These are phyloP conservation scores for Eptatretus burgeri DNA, from an alignment of 2,113 vertebrate species.

Conservation along the genomic window DNA sequence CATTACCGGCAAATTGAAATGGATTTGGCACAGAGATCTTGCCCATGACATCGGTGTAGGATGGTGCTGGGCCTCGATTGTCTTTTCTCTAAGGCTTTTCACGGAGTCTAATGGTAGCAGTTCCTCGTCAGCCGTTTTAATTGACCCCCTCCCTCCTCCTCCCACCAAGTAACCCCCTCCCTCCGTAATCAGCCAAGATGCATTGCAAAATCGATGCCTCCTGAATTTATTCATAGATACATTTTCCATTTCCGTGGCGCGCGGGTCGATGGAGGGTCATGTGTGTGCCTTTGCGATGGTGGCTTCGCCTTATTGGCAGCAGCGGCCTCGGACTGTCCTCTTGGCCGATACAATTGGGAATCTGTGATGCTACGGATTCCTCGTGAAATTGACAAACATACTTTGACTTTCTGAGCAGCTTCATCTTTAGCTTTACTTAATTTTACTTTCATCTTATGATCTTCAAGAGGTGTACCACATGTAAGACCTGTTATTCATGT, in stretches of 20 bases:
- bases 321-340: no score
- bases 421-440: no score
- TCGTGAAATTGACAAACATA: no score
- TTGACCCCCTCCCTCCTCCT: neutral
- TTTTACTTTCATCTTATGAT: no score
- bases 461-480: no score
- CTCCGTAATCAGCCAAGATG: slow-evolving; percentile 5
- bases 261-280: neutral
- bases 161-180: no score
- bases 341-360: no score
- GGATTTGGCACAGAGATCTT: neutral
- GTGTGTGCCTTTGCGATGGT: neutral
- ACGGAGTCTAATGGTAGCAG: neutral
- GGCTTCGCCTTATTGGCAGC: no score
- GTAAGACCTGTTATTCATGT: no score
- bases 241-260: slow-evolving; percentile 4
- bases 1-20: slow-evolving; percentile 6
- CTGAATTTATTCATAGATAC: slow-evolving; percentile 6
- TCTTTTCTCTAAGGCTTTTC: slow-evolving; percentile 5
- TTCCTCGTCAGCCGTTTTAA: slow-evolving; percentile 2
- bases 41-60: neutral
- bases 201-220: slow-evolving; percentile 6
- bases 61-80: neutral
- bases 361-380: no score
- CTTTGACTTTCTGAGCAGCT: no score